These are phyloP conservation scores for Ictidomys tridecemlineatus DNA, from an alignment of 2,113 vertebrate species.

Conservation along the genomic window DNA sequence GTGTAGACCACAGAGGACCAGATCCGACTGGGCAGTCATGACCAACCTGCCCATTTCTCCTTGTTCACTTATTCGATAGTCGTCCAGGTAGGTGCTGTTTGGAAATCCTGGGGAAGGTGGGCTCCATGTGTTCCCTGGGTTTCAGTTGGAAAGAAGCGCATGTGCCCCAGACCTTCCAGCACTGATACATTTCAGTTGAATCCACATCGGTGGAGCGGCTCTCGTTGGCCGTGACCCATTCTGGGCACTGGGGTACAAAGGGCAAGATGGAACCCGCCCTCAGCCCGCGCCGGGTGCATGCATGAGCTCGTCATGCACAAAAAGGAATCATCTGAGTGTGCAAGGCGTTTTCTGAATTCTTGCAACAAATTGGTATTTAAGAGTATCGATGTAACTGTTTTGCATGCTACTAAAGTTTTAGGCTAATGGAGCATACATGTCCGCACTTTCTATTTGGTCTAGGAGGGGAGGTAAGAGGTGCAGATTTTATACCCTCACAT, in stretches of 20 bases:
- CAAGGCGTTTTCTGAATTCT: not conserved
- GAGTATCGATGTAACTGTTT: not conserved
- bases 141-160: not conserved
- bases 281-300: accelerated
- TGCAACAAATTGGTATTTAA: not conserved
- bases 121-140: not conserved
- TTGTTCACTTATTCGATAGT: not conserved
- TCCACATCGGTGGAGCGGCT: not conserved
- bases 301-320: accelerated
- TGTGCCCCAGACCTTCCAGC: not conserved
- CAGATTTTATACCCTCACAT: not conserved
- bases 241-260: too few relatives aligned
- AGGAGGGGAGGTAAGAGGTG: not conserved
- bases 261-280: too few relatives aligned
- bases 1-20: not conserved
- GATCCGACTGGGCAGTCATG: not conserved
- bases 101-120: not conserved
- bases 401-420: not conserved
- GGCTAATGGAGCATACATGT: not conserved
- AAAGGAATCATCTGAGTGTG: not conserved
- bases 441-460: not conserved
- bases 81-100: not conserved
- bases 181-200: not conserved
- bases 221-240: accelerated
- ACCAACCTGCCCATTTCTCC: not conserved